Evolutionary conservation across 2,113 vertebrate species (phyloP).

Genomic region (Hypanus sabinus): DNA sequence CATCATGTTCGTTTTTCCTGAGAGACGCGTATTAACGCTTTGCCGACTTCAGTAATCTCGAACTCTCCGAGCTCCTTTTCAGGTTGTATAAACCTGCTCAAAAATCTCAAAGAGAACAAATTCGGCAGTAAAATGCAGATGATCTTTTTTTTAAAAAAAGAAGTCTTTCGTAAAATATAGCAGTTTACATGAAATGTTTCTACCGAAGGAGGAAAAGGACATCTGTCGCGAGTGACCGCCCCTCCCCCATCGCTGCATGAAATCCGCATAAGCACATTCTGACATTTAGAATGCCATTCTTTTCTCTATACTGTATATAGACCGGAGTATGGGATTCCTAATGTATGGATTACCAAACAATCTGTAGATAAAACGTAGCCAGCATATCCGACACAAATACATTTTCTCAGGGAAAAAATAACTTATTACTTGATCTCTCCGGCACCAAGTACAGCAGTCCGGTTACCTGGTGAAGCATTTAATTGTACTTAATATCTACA

Average conservation of each 20-base stretch:
- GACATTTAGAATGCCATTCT: background rate
- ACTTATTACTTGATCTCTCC: background rate
- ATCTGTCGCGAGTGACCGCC: background rate
- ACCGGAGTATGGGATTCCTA: background rate
- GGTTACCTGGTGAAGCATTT: slow-evolving; percentile 24
- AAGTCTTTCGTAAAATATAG: background rate
- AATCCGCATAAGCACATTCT: background rate
- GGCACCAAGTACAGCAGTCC: background rate
- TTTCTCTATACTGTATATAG: background rate
- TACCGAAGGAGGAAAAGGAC: background rate
- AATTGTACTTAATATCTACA: slow-evolving; percentile 24
- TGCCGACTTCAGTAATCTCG: background rate
- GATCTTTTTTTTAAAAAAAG: background rate
- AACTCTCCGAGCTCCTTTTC: background rate
- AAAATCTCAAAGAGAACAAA: background rate
- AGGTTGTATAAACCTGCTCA: background rate
- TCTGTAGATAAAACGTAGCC: background rate
- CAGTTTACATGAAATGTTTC: background rate
- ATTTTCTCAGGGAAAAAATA: background rate
- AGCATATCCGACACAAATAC: background rate
- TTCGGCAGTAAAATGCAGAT: background rate
- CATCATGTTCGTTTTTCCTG: background rate
- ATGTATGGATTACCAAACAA: background rate
- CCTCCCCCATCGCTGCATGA: background rate
- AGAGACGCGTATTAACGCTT: background rate